A percentile compares a stretch with the other conserved stretches of the same genome.
Conservation (phyloP, 1,140 invertebrate genomes). For the Cyrtorhinus lividipennis region DNA sequence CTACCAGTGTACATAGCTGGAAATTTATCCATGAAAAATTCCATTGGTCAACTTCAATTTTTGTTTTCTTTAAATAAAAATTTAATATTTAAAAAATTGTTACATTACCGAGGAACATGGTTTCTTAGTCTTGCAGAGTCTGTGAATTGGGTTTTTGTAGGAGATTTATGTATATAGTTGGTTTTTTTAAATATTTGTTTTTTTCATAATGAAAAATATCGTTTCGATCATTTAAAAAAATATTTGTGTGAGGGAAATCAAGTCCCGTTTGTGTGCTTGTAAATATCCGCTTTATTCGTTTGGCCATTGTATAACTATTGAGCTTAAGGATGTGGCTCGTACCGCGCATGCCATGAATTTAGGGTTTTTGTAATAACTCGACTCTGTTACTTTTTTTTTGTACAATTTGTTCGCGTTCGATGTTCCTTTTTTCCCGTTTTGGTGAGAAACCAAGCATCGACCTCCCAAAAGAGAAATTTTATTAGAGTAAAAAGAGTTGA, state of each 20-base stretch:
- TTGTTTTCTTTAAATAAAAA: neutral
- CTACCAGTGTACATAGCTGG: conserved; percentile 20
- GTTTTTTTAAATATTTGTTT: neutral
- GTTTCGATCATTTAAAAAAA: neutral
- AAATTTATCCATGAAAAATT: conserved; percentile 10
- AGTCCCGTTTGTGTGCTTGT: conserved; percentile 13
- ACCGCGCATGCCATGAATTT: too few species aligned
- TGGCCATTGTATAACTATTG: neutral
- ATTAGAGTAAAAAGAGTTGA: neutral
- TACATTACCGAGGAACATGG: neutral
- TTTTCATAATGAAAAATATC: neutral
- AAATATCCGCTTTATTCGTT: conserved; percentile 11
- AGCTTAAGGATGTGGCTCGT: neutral
- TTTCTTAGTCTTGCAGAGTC: neutral
- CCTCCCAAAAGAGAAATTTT: neutral
- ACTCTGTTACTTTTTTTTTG: too few species aligned
- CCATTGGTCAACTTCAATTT: neutral
- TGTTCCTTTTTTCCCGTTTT: too few species aligned
- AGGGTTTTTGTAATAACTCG: too few species aligned
- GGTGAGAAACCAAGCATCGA: too few species aligned
- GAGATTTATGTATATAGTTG: neutral
- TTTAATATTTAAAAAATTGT: neutral
- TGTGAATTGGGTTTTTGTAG: neutral
- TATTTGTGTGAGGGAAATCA: neutral
- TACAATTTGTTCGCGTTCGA: too few species aligned